Base-by-base conservation (phyloP, 1,140 invertebrate genomes). In the Macrosteles quadrilineatus region DNA sequence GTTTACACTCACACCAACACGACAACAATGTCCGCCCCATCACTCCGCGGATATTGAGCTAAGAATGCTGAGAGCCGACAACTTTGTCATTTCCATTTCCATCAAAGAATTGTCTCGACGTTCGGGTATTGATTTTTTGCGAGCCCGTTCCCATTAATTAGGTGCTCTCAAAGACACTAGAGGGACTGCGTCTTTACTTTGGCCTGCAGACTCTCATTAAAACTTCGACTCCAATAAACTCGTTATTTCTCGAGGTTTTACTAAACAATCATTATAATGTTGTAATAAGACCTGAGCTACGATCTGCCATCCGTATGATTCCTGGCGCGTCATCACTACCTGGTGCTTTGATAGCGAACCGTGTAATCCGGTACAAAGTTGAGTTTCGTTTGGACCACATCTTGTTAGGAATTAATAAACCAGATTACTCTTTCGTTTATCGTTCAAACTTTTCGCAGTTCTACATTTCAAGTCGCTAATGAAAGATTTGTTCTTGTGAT, bases 51-150 rank as follows among this genome's bases (percentile, higher is more conserved):
- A 59, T 59, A 59, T 59, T 59, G 25, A 6, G 14, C 21, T 50
- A 50, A 50, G 47, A 50, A 50, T 50, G n/a, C 47, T 4, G 6
- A 11, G 55, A 59, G 25, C 21, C 23, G 55, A 29, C 55, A 29
- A 66, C 14, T 45, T 66, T 23, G 40, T 66, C 63, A 66, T 66
- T 66, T 66, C 63, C 63, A 66, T 43, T 66, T 66, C 40, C 32
- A 66, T 66, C 63, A 66, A 66, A 66, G 63, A 66, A 66, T 66
- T 40, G 63, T 66, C 32, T 66, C 23, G 32, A 25, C 55, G 55
- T 59, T 59, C 55, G 23, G 27, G 55, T 59, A 59, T 59, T 59
- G 55, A 59, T 59, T 59, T 59, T 59, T 59, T 29, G 47, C 47
- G 47, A 53, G 47, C 25, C 55, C 55, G 55, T 6, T 25, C 27